Evolutionary conservation across 1,140 invertebrate species (phyloP), one percentile per base, ranked within the genome.

Genomic region (Micrasema minimum): DNA sequence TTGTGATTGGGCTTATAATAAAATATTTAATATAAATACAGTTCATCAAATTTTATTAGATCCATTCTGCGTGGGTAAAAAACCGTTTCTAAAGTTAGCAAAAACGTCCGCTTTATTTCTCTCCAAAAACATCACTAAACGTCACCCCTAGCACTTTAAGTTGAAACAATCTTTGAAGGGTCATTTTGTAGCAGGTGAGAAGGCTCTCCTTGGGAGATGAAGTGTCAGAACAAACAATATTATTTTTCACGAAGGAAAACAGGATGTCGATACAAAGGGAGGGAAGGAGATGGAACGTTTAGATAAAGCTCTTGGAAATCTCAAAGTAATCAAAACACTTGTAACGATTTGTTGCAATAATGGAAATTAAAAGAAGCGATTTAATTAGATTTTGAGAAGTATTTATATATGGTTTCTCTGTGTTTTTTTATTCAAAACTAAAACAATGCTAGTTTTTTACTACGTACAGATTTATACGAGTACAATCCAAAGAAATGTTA

Each of bases 211-310:
- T 46, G 26, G 68, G 59, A 74, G 69, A 74, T 74, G 68, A 74
- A 74, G 72, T 74, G 69, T 68, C 72, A 71, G 71, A 46, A 55
- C 72, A 74, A 74, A 74, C 72, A 74, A 74, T 74, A 74, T 74
- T 74, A 74, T 74, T 74, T 71, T 74, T 74, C 55, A 38, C 16
- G 72, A 70, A 26, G 55, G 53, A 67, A 74, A 67, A 74, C 72
- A 66, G 72, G 72, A 74, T 70, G 67, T 74, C 57, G 53, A 68
- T 67, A 70, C 72, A 70, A 70, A 74, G 43, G 61, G 51, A 57
- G 37, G 68, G 55, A 57, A 66, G 43, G 67, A 50, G 64, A 45
- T 68, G 37, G 50, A 62, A 66, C 71, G 64, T 66, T 69, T 53
- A 72, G 71, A 72, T 72, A 72, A 72, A 59, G 43, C 66, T 66